Percentiles rank a stretch among this genome's conserved stretches.
phyloP scores from a whole-genome alignment of 2,888 invertebrate genomes.

The Hydrotaea cyrtoneurina region DNA sequence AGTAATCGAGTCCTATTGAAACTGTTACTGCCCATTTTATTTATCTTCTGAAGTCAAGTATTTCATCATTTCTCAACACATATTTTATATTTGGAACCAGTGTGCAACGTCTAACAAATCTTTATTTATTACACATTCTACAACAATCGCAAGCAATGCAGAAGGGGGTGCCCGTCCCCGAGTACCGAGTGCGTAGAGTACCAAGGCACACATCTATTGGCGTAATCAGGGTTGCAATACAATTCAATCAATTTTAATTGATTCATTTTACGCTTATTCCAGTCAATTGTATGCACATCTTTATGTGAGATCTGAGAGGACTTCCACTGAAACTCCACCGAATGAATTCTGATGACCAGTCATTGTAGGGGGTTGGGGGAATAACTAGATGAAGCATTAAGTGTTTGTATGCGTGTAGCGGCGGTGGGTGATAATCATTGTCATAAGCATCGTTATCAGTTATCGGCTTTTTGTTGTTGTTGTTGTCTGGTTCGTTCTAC shows the following conservation, averaged over 20 bases:
- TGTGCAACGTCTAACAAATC: constrained; percentile 43
- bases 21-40: too few species aligned
- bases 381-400: not conserved
- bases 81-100: not conserved
- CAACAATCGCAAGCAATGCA: constrained; percentile 28
- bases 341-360: constrained; percentile 45
- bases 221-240: constrained; percentile 47
- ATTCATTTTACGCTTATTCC: constrained; percentile 73
- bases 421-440: constrained; percentile 20
- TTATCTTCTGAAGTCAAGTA: too few species aligned
- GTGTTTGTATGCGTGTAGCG: not conserved
- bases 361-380: constrained; percentile 10
- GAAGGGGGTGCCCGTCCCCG: not conserved
- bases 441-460: constrained; percentile 59
- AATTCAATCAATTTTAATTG: constrained; percentile 79
- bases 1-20: too few species aligned
- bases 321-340: not conserved
- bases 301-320: not conserved
- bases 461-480: too few species aligned
- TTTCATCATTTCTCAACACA: not conserved
- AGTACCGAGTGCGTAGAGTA: too few species aligned
- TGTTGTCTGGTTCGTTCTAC: not conserved
- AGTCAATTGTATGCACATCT: constrained; percentile 41
- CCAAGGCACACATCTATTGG: constrained; percentile 24
- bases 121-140: constrained; percentile 63